Evolutionary conservation across 2,113 vertebrate species (phyloP), one percentile per base, ranked within the genome.

Genomic region (Pithys albifrons): DNA sequence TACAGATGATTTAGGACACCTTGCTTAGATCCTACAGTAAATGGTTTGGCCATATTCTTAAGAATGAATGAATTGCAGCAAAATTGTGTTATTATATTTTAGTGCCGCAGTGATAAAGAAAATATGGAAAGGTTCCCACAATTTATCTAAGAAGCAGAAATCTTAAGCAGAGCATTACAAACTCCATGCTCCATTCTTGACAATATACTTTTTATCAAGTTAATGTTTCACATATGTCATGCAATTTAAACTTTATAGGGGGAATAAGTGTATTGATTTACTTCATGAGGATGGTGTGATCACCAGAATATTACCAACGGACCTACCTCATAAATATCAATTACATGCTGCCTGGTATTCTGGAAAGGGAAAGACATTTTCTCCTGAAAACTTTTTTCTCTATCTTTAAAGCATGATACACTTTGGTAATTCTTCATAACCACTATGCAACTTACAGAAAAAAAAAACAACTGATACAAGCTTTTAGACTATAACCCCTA

Each of bases 141-240:
- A 76, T 46, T 9, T 86, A 77, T 93, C 75, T 80, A 77, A 86
- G 79, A 64, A 81, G 39, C 45, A 75, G n/a, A 72, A 33, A 59
- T 74, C 64, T 94, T 95, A 86, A 96, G 31, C 39, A 74, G 82
- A 94, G 75, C 91, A 74, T 95, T 91, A 9, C 75, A 74, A 90
- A 91, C 15, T 55, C 59, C 22, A 2, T 71, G 23, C 49, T 22
- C 51, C 43, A 59, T 88, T 69, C 75, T 62, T 4, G 2, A 33
- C 66, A 91, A 74, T 80, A 76, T n/a, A 74, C 55, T 67, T 95
- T 88, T 71, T 85, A 77, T 95, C 82, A 71, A n/a, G 65, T 61
- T 94, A 91, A 64, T 3, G 1, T 87, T 85, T 88, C 71, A 45
- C 55, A 62, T 83, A 51, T 54, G 73, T 79, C 18, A 39, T 70